Conservation (phyloP, 2,113 vertebrate species). For the Ivindomyrus marchei region DNA sequence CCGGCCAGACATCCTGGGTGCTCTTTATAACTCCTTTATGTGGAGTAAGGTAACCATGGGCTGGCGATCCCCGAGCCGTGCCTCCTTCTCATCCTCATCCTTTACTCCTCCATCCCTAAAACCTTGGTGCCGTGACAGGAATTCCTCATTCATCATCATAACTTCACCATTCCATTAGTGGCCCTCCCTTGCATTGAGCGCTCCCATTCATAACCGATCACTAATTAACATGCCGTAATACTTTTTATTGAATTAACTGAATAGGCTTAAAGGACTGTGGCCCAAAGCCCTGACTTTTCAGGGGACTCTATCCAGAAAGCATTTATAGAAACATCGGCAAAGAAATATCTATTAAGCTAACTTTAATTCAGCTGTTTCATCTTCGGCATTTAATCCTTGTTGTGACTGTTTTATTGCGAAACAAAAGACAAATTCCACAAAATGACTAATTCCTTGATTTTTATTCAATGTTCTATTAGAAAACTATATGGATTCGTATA, state of each 20-base stretch:
- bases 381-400: not conserved
- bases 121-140: not conserved
- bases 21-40: conserved; percentile 77
- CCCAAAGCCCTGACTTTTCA: not conserved
- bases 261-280: not conserved
- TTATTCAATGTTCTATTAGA: not conserved
- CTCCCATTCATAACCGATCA: not conserved
- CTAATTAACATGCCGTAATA: not conserved
- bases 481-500: not conserved
- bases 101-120: not conserved
- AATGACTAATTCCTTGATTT: not conserved
- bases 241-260: not conserved
- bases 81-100: not conserved
- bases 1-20: conserved; percentile 88
- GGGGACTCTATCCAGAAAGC: not conserved
- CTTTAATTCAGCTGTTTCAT: not conserved
- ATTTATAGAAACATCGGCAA: not conserved
- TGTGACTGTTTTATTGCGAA: not conserved
- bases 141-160: not conserved
- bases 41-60: conserved; percentile 80
- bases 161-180: not conserved
- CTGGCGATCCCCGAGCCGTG: not conserved
- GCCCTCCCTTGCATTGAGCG: not conserved
- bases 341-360: not conserved
- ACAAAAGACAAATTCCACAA: not conserved